phyloP scores from a whole-genome alignment of 2,113 vertebrate species.

The Pogona vitticeps region DNA sequence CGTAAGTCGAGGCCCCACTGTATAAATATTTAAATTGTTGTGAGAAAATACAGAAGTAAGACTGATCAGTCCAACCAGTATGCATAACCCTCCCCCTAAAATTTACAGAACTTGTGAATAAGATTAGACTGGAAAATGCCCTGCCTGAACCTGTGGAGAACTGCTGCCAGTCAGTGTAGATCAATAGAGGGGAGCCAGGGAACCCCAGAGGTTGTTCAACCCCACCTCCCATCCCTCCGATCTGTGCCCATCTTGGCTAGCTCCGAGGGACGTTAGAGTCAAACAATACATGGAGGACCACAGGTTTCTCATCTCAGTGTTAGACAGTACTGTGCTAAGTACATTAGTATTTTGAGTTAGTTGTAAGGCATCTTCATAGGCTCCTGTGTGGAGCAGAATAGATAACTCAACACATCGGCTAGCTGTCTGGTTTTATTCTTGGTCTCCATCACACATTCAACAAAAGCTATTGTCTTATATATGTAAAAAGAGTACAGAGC shows the following conservation, averaged over 20 bases:
- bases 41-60: too few relatives aligned
- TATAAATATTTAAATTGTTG: too few relatives aligned
- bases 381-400: not conserved
- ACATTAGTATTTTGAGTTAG: not conserved
- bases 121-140: not conserved
- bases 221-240: too few relatives aligned
- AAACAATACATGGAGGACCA: too few relatives aligned
- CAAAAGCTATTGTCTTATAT: conserved; percentile 56
- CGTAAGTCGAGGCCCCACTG: too few relatives aligned
- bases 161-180: not conserved
- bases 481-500: conserved; percentile 39
- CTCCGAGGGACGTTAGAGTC: not conserved
- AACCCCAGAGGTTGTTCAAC: too few relatives aligned
- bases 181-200: too few relatives aligned
- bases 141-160: not conserved
- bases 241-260: too few relatives aligned
- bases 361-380: not conserved
- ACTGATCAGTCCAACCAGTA: too few relatives aligned
- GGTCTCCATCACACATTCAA: conserved; percentile 38
- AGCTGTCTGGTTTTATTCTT: conserved; percentile 26
- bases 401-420: not conserved
- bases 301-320: too few relatives aligned
- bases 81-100: too few relatives aligned
- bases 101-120: too few relatives aligned
- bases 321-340: not conserved